A percentile compares a stretch with the other conserved stretches of the same genome.
Evolutionary conservation across 2,888 invertebrate species (phyloP).

Genomic region (Meteorus cinctellus): DNA sequence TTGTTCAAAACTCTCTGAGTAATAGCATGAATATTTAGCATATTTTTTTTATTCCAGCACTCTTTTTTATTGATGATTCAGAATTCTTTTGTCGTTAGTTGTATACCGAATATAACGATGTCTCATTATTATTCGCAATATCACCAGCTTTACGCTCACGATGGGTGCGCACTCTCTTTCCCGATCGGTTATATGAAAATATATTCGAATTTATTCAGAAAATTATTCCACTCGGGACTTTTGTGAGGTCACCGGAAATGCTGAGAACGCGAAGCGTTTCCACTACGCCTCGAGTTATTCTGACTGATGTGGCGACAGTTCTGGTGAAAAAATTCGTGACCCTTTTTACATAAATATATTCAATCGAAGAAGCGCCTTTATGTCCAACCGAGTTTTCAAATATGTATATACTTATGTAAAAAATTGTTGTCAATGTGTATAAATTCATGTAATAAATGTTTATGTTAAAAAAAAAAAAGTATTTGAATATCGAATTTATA

Average conservation of each 20-base stretch:
- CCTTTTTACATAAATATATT: constrained; percentile 63
- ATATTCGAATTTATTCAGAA: constrained; percentile 44
- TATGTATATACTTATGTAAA: constrained; percentile 50
- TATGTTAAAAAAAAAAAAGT: neutral
- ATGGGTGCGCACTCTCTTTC: constrained; percentile 6
- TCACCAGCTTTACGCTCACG: constrained; percentile 11
- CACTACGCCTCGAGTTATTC: constrained; percentile 40
- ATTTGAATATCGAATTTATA: neutral
- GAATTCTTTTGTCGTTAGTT: constrained; percentile 4
- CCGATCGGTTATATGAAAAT: constrained; percentile 17
- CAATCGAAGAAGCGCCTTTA: constrained; percentile 60
- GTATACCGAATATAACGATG: constrained; percentile 17
- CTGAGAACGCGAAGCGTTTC: constrained; percentile 31
- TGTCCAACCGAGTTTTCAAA: constrained; percentile 49
- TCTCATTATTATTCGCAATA: constrained; percentile 28
- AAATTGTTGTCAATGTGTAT: neutral
- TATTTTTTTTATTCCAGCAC: neutral
- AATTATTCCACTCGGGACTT: constrained; percentile 38
- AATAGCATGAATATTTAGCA: neutral
- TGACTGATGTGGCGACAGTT: constrained; percentile 41
- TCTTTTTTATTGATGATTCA: constrained; percentile 7
- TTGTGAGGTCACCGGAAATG: constrained; percentile 10
- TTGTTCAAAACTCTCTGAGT: neutral
- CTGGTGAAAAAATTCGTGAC: constrained; percentile 53
- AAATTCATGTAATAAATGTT: neutral